Evolutionary conservation across 2,888 invertebrate species (phyloP).

Genomic region (Harpalus rufipes): DNA sequence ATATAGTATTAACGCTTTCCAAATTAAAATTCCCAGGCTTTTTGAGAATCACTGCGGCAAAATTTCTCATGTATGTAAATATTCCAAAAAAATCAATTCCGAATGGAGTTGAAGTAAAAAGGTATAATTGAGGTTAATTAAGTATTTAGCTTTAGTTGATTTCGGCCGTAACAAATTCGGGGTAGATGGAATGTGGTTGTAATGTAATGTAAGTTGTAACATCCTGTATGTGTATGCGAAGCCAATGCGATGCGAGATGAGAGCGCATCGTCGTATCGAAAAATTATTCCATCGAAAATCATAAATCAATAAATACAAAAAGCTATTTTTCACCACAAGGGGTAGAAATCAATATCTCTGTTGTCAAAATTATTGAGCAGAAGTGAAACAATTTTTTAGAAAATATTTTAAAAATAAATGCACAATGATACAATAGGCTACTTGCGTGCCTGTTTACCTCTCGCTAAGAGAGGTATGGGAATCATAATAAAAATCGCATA

Average conservation of each 20-base stretch:
- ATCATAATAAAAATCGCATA: too few species aligned
- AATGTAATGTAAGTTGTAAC: slow-evolving; percentile 46
- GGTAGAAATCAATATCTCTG: too few species aligned
- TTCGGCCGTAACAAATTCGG: slow-evolving; percentile 31
- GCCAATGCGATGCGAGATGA: neutral
- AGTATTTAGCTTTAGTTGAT: slow-evolving; percentile 18
- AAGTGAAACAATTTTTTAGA: too few species aligned
- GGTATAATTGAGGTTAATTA: slow-evolving; percentile 22
- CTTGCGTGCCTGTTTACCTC: too few species aligned
- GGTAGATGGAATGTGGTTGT: slow-evolving; percentile 35
- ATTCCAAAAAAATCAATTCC: neutral
- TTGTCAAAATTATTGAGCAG: too few species aligned
- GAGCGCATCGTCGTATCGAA: too few species aligned
- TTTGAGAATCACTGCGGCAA: neutral
- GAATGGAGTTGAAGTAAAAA: slow-evolving; percentile 31
- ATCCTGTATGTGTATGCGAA: slow-evolving; percentile 28
- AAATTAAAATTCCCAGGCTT: neutral
- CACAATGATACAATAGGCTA: too few species aligned
- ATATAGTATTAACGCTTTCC: neutral
- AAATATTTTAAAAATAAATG: too few species aligned
- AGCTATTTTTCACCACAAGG: too few species aligned
- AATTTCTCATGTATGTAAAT: slow-evolving; percentile 21
- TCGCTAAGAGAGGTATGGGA: too few species aligned
- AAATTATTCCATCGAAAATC: too few species aligned
- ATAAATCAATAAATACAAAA: too few species aligned